These are phyloP conservation scores for Xiphophorus birchmanni DNA, from an alignment of 2,797 vertebrate species.

Conservation along the genomic window DNA sequence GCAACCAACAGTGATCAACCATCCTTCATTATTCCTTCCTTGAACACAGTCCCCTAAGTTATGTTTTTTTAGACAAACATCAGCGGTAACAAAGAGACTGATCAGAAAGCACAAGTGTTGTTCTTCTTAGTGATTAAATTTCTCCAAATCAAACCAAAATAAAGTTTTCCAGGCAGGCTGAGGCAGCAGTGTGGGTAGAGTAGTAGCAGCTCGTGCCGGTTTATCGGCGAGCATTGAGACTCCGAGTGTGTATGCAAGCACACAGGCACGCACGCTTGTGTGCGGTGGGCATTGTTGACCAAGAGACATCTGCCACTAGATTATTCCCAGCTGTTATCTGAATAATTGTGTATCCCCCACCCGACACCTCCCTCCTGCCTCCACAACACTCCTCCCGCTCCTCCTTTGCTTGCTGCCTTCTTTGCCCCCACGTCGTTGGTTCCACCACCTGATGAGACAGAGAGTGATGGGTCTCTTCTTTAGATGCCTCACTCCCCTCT, in stretches of 20 bases:
- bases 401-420: constrained; percentile 36
- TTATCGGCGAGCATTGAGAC: constrained; percentile 43
- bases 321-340: constrained; percentile 89
- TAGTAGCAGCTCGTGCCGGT: constrained; percentile 23
- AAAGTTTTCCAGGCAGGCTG: constrained; percentile 22
- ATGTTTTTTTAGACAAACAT: constrained; percentile 56
- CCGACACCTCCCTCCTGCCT: constrained; percentile 26
- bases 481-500: constrained; percentile 29
- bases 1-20: constrained; percentile 60
- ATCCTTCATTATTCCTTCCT: constrained; percentile 56
- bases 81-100: constrained; percentile 43
- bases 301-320: constrained; percentile 86
- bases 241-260: constrained; percentile 44
- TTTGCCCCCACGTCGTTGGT: constrained; percentile 53
- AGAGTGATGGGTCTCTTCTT: constrained; percentile 59
- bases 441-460: constrained; percentile 55
- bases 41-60: constrained; percentile 69
- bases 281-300: constrained; percentile 85
- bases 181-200: constrained; percentile 16
- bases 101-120: not conserved
- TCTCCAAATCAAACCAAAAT: not conserved
- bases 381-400: constrained; percentile 21
- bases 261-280: constrained; percentile 55
- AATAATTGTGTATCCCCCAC: constrained; percentile 80
- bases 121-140: not conserved